Evolutionary conservation across 2,797 vertebrate species (phyloP).

Genomic region (Aselliscus stoliczkanus): DNA sequence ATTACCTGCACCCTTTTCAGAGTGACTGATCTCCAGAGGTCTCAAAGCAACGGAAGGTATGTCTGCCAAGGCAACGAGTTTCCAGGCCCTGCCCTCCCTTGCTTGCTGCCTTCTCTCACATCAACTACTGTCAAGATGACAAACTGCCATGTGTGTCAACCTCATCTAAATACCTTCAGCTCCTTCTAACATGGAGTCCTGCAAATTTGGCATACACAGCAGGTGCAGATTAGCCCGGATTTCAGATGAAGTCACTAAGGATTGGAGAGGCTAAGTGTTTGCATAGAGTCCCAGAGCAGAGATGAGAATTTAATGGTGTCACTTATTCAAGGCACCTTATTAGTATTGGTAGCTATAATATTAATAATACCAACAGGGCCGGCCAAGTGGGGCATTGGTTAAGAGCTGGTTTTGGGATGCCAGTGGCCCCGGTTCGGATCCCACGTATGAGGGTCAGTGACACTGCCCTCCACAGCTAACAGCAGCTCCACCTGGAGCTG

Average conservation of each 20-base stretch:
- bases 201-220: background rate
- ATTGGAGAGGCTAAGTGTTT: background rate
- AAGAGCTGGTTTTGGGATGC: too few relatives aligned
- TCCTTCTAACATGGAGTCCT: background rate
- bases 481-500: too few relatives aligned
- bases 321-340: background rate
- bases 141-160: accelerated
- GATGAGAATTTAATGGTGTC: background rate
- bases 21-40: accelerated
- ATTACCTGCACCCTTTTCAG: background rate
- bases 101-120: too few relatives aligned
- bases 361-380: background rate
- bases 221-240: background rate
- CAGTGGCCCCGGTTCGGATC: too few relatives aligned
- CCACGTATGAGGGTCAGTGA: too few relatives aligned
- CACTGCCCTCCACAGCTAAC: too few relatives aligned
- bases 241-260: background rate
- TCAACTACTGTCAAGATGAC: background rate
- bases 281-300: background rate
- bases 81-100: background rate
- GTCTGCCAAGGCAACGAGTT: background rate
- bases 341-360: background rate
- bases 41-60: background rate
- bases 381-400: too few relatives aligned
- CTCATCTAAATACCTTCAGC: background rate